Conservation (phyloP, 92 coral and sea anemone species). For the Montipora capitata region DNA sequence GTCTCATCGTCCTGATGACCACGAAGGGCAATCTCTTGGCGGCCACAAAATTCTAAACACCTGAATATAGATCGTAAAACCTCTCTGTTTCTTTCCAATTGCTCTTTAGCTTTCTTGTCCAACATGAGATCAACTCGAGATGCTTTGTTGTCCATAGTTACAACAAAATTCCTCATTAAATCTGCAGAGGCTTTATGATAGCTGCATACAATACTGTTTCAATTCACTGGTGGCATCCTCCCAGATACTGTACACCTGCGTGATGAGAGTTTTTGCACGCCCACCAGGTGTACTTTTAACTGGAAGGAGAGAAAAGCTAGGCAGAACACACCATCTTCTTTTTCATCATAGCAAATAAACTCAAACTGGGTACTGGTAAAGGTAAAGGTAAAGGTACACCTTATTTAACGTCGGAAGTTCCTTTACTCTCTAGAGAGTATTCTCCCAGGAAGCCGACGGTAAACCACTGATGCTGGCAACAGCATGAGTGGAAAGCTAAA, state of each 20-base stretch:
- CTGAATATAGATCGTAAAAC: constrained; percentile 57
- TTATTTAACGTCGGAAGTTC: too few species aligned
- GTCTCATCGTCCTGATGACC: constrained; percentile 67
- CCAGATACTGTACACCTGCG: constrained; percentile 56
- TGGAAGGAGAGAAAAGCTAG: too few species aligned
- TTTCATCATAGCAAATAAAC: too few species aligned
- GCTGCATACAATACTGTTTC: constrained; percentile 41
- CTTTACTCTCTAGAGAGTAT: too few species aligned
- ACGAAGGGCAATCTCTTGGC: constrained; percentile 66
- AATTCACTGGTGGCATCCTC: constrained; percentile 63
- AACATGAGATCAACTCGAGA: constrained; percentile 56
- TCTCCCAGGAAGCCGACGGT: too few species aligned
- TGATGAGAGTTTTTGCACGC: constrained; percentile 30
- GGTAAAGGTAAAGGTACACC: too few species aligned
- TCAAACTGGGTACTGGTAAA: too few species aligned
- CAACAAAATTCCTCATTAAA: background rate
- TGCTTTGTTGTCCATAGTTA: constrained; percentile 16
- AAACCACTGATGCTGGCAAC: too few species aligned
- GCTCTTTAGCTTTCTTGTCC: constrained; percentile 34
- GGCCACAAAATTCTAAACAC: constrained; percentile 62
- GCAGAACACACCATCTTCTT: too few species aligned
- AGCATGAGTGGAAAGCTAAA: too few species aligned
- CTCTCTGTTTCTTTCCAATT: constrained; percentile 43
- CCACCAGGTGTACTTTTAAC: too few species aligned
- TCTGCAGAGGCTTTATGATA: constrained; percentile 74